A percentile compares a stretch with the other conserved stretches of the same genome.
phyloP scores from a whole-genome alignment of 2,113 vertebrate species.

The Sula dactylatra region DNA sequence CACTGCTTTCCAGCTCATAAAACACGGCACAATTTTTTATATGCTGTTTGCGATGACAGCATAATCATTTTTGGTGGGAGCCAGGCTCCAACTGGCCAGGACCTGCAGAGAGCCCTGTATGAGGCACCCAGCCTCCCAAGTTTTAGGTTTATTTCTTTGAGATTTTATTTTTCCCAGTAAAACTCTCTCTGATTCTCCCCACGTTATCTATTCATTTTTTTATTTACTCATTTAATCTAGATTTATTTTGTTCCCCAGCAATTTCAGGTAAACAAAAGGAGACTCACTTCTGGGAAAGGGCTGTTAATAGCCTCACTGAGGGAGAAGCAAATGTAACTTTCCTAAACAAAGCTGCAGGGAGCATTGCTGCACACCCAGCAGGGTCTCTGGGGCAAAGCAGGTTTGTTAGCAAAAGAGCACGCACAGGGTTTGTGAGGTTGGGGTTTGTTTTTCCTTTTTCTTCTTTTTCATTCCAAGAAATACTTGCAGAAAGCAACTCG shows the following conservation, averaged over 20 bases:
- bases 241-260: conserved; percentile 45
- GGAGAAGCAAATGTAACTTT: conserved; percentile 49
- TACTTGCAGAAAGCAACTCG: not conserved
- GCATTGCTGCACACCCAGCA: conserved; percentile 47
- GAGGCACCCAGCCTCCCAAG: not conserved
- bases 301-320: conserved; percentile 28
- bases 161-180: not conserved
- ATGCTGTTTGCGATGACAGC: conserved; percentile 46
- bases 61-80: conserved; percentile 23
- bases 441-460: not conserved
- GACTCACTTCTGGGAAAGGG: conserved; percentile 25
- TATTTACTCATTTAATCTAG: conserved; percentile 33
- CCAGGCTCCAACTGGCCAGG: not conserved
- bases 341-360: conserved; percentile 49
- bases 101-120: not conserved
- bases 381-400: conserved; percentile 37
- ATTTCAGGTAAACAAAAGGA: conserved; percentile 63
- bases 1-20: conserved; percentile 36
- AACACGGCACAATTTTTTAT: conserved; percentile 45
- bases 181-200: not conserved
- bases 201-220: conserved; percentile 17
- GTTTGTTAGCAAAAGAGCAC: conserved; percentile 23
- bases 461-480: conserved; percentile 18
- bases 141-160: not conserved
- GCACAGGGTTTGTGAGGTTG: not conserved